Evolutionary conservation across 2,797 vertebrate genomes (phyloP).

Genomic region (Lindbergichthys nudifrons): DNA sequence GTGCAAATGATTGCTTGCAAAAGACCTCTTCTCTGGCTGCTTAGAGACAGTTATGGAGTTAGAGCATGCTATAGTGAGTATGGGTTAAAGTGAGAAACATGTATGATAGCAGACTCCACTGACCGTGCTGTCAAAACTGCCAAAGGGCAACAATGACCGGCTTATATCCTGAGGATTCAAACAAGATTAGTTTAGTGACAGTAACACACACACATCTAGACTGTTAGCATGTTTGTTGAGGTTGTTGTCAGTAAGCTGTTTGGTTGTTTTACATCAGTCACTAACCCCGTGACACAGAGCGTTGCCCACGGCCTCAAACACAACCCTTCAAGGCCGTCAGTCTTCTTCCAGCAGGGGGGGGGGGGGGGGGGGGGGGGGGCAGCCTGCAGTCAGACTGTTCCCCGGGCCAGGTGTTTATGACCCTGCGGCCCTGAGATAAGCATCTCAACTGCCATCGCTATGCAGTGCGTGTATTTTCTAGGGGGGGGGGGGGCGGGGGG

Average conservation of each 20-base stretch:
- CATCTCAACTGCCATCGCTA: slow-evolving; percentile 58
- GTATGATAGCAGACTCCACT: slow-evolving; percentile 65
- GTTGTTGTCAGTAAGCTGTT: slow-evolving; percentile 35
- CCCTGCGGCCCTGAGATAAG: slow-evolving; percentile 48
- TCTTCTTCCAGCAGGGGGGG: slow-evolving; percentile 8
- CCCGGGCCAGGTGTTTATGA: slow-evolving; percentile 72
- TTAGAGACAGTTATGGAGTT: slow-evolving; percentile 7
- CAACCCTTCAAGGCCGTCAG: slow-evolving; percentile 53
- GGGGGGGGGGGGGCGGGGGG: slow-evolving; percentile 12
- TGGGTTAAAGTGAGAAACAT: slow-evolving; percentile 1
- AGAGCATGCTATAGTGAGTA: slow-evolving; percentile 17
- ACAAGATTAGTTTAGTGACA: slow-evolving; percentile 37
- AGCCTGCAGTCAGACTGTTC: slow-evolving; percentile 32
- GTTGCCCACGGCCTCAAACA: slow-evolving; percentile 21
- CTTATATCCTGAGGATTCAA: slow-evolving; percentile 82
- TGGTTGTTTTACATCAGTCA: slow-evolving; percentile 52
- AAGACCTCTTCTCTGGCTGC: no score
- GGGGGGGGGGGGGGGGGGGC: slow-evolving; percentile 12
- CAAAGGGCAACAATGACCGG: slow-evolving; percentile 84
- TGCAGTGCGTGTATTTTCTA: slow-evolving; percentile 50
- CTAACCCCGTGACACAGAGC: slow-evolving; percentile 56
- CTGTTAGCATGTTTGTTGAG: slow-evolving; percentile 28
- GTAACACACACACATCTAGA: not conserved
- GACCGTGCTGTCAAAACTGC: slow-evolving; percentile 82
- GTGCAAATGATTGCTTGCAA: not conserved